Evolutionary conservation across 2,888 invertebrate genomes (phyloP).

Genomic region (Hesperia comma): DNA sequence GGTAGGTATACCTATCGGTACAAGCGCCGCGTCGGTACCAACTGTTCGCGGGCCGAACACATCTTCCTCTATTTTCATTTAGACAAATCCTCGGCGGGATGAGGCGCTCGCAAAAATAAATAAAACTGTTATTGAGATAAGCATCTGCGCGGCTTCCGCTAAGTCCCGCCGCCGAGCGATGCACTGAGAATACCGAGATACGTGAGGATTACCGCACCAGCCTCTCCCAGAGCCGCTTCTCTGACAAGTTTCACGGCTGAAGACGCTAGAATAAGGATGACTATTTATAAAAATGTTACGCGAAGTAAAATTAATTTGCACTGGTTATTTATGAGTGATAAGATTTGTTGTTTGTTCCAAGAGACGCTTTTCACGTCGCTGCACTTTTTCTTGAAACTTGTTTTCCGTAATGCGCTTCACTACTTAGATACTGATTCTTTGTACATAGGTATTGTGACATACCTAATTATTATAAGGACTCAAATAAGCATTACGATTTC

Average conservation of each 20-base stretch:
- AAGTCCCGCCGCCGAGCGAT: conserved; percentile 82
- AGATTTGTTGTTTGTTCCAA: not conserved
- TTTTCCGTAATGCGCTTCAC: no score
- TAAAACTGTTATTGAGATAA: conserved; percentile 84
- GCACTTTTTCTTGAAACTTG: not conserved
- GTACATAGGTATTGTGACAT: no score
- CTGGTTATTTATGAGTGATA: conserved; percentile 12
- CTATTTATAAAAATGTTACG: conserved; percentile 47
- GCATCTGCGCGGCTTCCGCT: conserved; percentile 82
- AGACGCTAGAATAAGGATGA: conserved; percentile 61
- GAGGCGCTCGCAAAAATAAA: conserved; percentile 81
- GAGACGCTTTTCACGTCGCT: not conserved
- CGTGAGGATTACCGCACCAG: conserved; percentile 78
- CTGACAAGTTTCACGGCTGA: conserved; percentile 74
- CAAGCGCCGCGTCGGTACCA: not conserved
- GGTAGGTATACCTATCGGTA: no score
- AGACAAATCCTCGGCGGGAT: conserved; percentile 76
- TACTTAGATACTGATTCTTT: no score
- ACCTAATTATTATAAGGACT: no score
- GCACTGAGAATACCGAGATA: conserved; percentile 74
- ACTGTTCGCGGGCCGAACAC: conserved; percentile 47
- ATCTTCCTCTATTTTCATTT: conserved; percentile 77
- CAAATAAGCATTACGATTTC: no score
- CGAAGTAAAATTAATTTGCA: conserved; percentile 25
- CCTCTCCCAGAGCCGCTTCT: conserved; percentile 67